Base-by-base conservation (phyloP, 2,888 invertebrate species). In the Corbicula japonica region DNA sequence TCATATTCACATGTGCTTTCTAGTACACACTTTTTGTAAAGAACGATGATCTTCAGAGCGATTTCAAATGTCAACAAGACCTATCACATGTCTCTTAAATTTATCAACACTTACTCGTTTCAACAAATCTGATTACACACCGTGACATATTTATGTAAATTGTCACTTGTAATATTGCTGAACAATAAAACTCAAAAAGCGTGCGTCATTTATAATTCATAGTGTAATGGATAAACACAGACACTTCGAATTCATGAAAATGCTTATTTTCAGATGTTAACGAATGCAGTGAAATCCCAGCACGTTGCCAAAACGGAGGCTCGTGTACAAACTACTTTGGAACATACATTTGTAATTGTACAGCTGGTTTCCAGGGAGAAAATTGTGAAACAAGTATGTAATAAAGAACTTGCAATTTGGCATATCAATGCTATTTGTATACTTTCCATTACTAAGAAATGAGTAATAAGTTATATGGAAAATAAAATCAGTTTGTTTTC, bases 251-350 rank as follows among this genome's bases (percentile, higher is more conserved):
- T 30, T 54, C 5, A 23, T 2, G 18, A 5, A 23, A 6, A 54
- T 30, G 54, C 15, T 58, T 2, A 46, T 32, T 72, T 73, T 21
- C 48, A 73, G 73, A 73, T 56, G 35, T 63, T 30, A 28, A 73
- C 21, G 73, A 73, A 28, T 73, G 73, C 34, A 23, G 21, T 18
- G n/a, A 3, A 12, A 44, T 23, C 48, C 52, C 52, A 12, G 52
- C 60, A 44, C 35, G 61, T 26, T 54, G 54, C 15, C 28, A 28
- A 6, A 68, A 75, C 44, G 54, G 30, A 18, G 75, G 26, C 10
- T 35, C 44, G 26, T 75, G 75, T 32, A 32, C 18, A 21, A 50
- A 75, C 34, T 26, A 12, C 15, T 8, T 18, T 18, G 68, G 66
- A 6, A 48, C 35, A 10, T 75, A 68, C 32, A 32, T 18, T n/a